Evolutionary conservation across 2,113 vertebrate genomes (phyloP).

Genomic region (Symphodus melops): DNA sequence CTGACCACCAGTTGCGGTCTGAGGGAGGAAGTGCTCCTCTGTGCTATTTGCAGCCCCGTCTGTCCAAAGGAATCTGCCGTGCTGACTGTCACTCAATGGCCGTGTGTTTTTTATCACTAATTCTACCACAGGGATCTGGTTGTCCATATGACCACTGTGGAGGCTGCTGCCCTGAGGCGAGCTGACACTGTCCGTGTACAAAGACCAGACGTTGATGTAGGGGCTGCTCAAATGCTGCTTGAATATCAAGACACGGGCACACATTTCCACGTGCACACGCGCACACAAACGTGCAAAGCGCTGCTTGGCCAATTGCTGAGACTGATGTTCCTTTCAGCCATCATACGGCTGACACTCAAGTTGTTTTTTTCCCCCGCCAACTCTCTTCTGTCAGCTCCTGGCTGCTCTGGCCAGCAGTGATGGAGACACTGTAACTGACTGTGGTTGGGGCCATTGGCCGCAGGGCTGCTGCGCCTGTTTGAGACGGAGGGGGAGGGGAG

Average conservation of each 20-base stretch:
- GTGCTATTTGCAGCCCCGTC: slow-evolving; percentile 82
- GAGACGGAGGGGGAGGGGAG: slow-evolving; percentile 33
- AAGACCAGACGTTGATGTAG: slow-evolving; percentile 81
- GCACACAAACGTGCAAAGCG: slow-evolving; percentile 54
- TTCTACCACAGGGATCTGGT: slow-evolving; percentile 82
- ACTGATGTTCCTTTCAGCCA: slow-evolving; percentile 82
- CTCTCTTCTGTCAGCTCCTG: slow-evolving; percentile 74
- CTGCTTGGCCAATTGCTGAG: slow-evolving; percentile 74
- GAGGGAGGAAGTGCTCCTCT: slow-evolving; percentile 74
- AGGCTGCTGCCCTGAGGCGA: slow-evolving; percentile 81
- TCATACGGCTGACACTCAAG: slow-evolving; percentile 78
- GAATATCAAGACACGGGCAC: slow-evolving; percentile 65
- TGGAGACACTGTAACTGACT: slow-evolving; percentile 74
- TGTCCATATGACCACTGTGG: slow-evolving; percentile 85
- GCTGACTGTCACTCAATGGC: slow-evolving; percentile 81
- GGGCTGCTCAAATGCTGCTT: slow-evolving; percentile 83
- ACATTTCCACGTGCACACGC: slow-evolving; percentile 8
- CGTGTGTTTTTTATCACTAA: slow-evolving; percentile 78
- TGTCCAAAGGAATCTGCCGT: slow-evolving; percentile 83
- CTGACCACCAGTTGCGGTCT: slow-evolving; percentile 80
- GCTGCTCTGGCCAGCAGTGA: slow-evolving; percentile 73
- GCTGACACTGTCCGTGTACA: slow-evolving; percentile 84
- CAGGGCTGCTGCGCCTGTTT: slow-evolving; percentile 69
- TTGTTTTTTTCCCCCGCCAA: slow-evolving; percentile 71
- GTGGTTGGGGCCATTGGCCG: slow-evolving; percentile 69